These are phyloP conservation scores for Musca domestica DNA, from an alignment of 1,140 invertebrate genomes.

Conservation along the genomic window DNA sequence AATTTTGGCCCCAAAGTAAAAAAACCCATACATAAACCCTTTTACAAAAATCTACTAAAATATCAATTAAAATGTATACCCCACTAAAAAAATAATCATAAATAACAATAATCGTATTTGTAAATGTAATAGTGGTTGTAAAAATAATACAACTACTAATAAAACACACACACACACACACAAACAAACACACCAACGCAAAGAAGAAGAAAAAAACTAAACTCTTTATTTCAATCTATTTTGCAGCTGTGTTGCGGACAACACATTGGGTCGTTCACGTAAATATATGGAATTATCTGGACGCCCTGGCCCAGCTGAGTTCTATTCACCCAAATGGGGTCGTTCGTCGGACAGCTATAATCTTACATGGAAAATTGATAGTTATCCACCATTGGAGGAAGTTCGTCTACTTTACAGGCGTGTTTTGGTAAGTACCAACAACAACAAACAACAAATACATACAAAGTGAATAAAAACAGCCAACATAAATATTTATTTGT, in stretches of 20 bases:
- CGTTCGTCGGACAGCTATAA: conserved; percentile 59
- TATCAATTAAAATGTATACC: background rate
- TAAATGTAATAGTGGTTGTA: background rate
- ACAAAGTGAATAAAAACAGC: background rate
- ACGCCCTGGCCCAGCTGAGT: conserved; percentile 64
- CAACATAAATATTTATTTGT: background rate
- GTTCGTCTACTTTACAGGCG: conserved; percentile 64
- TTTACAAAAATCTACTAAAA: background rate
- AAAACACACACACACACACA: background rate
- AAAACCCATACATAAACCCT: no score
- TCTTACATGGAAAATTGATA: conserved; percentile 64
- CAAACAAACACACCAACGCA: no score
- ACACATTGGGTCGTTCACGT: conserved; percentile 65
- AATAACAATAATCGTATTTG: background rate
- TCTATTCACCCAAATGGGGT: conserved; percentile 63
- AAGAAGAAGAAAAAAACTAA: no score
- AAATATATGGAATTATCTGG: conserved; percentile 67
- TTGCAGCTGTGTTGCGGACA: conserved; percentile 67
- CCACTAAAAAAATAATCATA: background rate
- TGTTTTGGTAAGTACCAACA: conserved; percentile 58
- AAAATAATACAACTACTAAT: background rate
- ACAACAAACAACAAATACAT: conserved; percentile 4
- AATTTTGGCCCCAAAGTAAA: no score
- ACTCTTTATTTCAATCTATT: conserved; percentile 1
- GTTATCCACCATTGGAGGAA: conserved; percentile 65